phyloP scores from a whole-genome alignment of 2,113 vertebrate genomes.

The Megaceryle torquata region DNA sequence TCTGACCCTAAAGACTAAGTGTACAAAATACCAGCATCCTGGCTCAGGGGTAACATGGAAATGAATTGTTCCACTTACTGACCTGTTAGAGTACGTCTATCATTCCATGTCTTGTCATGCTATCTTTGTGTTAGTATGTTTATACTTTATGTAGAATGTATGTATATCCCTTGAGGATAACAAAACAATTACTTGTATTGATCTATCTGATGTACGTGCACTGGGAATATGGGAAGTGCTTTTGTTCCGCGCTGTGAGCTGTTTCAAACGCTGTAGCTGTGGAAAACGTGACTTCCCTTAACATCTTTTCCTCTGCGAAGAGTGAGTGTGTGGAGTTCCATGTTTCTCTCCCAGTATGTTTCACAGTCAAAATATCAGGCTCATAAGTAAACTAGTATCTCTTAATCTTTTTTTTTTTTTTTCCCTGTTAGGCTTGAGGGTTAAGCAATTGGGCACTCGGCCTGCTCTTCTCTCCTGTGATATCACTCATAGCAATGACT shows the following conservation, averaged over 20 bases:
- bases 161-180: background rate
- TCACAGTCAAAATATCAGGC: background rate
- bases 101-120: background rate
- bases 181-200: background rate
- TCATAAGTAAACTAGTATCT: background rate
- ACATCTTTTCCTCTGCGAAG: background rate
- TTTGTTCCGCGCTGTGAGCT: background rate
- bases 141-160: background rate
- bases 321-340: background rate
- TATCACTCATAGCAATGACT: background rate
- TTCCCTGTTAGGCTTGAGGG: background rate
- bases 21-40: background rate
- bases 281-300: background rate
- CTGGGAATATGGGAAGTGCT: background rate
- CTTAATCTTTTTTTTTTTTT: background rate
- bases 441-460: background rate
- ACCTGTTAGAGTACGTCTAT: background rate
- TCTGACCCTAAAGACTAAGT: background rate
- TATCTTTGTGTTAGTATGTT: background rate
- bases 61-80: background rate
- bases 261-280: background rate
- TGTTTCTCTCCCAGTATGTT: background rate
- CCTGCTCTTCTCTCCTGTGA: background rate
- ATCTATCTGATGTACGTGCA: background rate
- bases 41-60: background rate